These are phyloP conservation scores for Drosophila nigrodunni DNA, from an alignment of 1,140 invertebrate genomes.

Conservation along the genomic window DNA sequence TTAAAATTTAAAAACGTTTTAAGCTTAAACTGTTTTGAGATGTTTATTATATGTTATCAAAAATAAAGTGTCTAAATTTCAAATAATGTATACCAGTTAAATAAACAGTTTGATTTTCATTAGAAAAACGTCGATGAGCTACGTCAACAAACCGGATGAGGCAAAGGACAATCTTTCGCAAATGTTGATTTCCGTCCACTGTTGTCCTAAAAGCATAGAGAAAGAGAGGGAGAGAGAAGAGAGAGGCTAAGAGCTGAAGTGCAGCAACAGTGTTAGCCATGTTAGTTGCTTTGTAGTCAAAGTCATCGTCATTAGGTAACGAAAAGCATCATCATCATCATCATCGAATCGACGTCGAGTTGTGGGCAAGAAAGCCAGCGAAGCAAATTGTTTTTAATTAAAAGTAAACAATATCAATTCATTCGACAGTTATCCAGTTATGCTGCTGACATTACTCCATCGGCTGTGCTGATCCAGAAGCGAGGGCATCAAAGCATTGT, in stretches of 20 bases:
- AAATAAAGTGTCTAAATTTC: slow-evolving; percentile 4
- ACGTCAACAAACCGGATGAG: slow-evolving; percentile 31
- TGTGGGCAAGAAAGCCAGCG: slow-evolving; percentile 74
- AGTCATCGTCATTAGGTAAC: slow-evolving; percentile 27
- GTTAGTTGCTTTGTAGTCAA: slow-evolving; percentile 23
- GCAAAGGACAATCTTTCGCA: slow-evolving; percentile 17
- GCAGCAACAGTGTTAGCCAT: slow-evolving; percentile 18
- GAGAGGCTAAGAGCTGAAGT: too few relatives aligned
- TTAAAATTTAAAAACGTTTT: too few relatives aligned
- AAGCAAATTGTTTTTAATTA: slow-evolving; percentile 83
- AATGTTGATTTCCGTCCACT: slow-evolving; percentile 9
- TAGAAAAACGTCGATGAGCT: slow-evolving; percentile 47
- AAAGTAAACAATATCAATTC: slow-evolving; percentile 82
- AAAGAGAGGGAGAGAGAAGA: too few relatives aligned
- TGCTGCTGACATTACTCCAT: slow-evolving; percentile 65
- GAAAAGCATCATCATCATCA: slow-evolving; percentile 9
- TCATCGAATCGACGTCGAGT: slow-evolving; percentile 18
- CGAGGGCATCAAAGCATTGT: slow-evolving; percentile 38
- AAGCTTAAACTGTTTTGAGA: too few relatives aligned
- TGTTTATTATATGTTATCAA: not conserved
- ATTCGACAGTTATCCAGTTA: slow-evolving; percentile 82
- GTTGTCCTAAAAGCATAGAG: not conserved
- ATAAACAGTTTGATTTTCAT: slow-evolving; percentile 59
- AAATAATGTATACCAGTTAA: slow-evolving; percentile 9
- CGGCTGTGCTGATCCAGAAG: slow-evolving; percentile 9